Percentiles rank a stretch among this genome's conserved stretches.
Evolutionary conservation across 2,797 vertebrate species (phyloP).

Genomic region (Fundulus diaphanus): DNA sequence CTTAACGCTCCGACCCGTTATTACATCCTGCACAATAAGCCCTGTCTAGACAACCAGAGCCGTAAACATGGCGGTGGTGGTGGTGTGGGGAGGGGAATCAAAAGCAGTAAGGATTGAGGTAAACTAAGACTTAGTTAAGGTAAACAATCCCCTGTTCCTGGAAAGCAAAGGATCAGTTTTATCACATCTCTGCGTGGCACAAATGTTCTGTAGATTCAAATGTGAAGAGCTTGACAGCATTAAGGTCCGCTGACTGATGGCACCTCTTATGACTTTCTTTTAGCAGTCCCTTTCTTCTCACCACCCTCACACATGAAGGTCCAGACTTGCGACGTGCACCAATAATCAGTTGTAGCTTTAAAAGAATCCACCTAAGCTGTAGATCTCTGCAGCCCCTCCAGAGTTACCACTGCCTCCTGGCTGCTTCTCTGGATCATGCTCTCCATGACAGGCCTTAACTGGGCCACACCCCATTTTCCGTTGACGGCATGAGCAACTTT

Average conservation of each 20-base stretch:
- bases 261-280: too few relatives aligned
- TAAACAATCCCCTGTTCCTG: neutral
- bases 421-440: too few relatives aligned
- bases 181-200: neutral
- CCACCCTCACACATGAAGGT: too few relatives aligned
- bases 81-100: neutral
- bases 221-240: neutral
- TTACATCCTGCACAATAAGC: constrained; percentile 23
- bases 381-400: too few relatives aligned
- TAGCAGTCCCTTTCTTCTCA: too few relatives aligned
- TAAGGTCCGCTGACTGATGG: neutral
- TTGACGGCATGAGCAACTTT: neutral
- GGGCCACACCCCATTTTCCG: too few relatives aligned
- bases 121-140: neutral
- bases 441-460: too few relatives aligned
- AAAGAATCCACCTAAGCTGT: too few relatives aligned
- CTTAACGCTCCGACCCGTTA: constrained; percentile 20
- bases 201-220: neutral
- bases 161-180: neutral
- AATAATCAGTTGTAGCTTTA: too few relatives aligned
- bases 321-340: too few relatives aligned
- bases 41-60: constrained; percentile 10
- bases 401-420: too few relatives aligned
- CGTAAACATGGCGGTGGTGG: too few relatives aligned
- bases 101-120: constrained; percentile 2